Evolutionary conservation across 2,888 invertebrate genomes (phyloP).

Genomic region (Cybosia mesomella): DNA sequence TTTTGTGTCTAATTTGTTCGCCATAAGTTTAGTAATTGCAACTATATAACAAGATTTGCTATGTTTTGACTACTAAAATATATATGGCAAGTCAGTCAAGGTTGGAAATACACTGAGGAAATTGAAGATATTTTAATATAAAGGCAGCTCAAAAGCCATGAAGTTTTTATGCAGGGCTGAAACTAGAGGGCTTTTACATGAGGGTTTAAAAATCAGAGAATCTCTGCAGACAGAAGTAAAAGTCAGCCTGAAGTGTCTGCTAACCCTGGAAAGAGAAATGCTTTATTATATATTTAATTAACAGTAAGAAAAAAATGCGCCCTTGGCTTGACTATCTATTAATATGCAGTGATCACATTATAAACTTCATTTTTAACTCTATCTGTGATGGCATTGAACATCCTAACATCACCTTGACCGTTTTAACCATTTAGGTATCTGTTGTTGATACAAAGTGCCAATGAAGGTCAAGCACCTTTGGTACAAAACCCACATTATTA

Average conservation of each 20-base stretch:
- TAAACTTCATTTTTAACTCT: conserved; percentile 23
- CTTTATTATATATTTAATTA: not conserved
- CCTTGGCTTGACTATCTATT: not conserved
- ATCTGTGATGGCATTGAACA: conserved; percentile 34
- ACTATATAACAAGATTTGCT: not conserved
- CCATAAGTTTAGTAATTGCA: not conserved
- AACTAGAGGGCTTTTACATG: not conserved
- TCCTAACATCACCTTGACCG: conserved; percentile 58
- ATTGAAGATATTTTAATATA: not conserved
- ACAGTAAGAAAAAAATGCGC: not conserved
- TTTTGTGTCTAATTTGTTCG: not conserved
- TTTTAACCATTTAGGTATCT: conserved; percentile 57
- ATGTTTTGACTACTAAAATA: conserved; percentile 4
- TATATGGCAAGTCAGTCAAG: not conserved
- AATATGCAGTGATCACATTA: conserved; percentile 14
- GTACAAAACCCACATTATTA: conserved; percentile 11
- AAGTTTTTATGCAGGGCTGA: not conserved
- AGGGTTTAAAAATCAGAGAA: not conserved
- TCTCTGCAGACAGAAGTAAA: not conserved
- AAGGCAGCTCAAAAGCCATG: not conserved
- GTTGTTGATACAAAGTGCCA: conserved; percentile 40
- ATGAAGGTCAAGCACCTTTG: conserved; percentile 42
- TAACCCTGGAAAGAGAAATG: not conserved
- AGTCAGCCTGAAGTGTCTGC: not conserved
- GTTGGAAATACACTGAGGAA: not conserved